These are phyloP conservation scores for Choreutis nemorana DNA, from an alignment of 2,888 invertebrate species.

Conservation along the genomic window DNA sequence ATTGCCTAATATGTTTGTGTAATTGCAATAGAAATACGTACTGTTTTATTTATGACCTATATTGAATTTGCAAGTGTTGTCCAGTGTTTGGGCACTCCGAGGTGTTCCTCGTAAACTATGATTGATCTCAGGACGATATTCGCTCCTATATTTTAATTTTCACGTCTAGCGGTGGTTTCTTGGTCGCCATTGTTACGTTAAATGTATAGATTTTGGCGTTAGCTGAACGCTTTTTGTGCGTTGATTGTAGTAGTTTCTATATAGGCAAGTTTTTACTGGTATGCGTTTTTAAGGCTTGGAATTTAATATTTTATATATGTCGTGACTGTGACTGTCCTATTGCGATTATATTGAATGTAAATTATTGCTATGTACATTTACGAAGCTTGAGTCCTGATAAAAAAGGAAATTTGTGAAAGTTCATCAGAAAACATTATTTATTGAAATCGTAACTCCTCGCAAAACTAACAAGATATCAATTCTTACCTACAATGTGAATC, in stretches of 20 bases:
- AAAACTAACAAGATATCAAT: no score
- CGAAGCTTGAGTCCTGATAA: no score
- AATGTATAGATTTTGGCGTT: constrained; percentile 36
- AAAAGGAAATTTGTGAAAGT: no score
- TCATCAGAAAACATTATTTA: no score
- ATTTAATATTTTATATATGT: constrained; percentile 44
- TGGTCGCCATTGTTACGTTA: constrained; percentile 45
- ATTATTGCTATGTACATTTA: constrained; percentile 51
- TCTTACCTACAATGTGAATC: no score
- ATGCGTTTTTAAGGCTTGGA: constrained; percentile 28
- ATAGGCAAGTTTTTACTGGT: constrained; percentile 18
- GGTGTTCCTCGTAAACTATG: constrained; percentile 48
- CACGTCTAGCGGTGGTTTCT: constrained; percentile 41
- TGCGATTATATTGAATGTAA: constrained; percentile 51
- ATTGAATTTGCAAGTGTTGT: no score
- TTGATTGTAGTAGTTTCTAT: constrained; percentile 43
- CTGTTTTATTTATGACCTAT: no score
- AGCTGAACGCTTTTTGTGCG: constrained; percentile 60
- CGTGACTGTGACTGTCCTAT: constrained; percentile 45
- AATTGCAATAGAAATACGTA: no score
- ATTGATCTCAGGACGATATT: constrained; percentile 65
- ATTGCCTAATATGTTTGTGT: no score
- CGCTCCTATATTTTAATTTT: constrained; percentile 55
- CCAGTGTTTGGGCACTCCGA: no score
- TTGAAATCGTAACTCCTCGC: no score